Conservation (phyloP, 2,113 vertebrate species). For the Pterocles orientalis region DNA sequence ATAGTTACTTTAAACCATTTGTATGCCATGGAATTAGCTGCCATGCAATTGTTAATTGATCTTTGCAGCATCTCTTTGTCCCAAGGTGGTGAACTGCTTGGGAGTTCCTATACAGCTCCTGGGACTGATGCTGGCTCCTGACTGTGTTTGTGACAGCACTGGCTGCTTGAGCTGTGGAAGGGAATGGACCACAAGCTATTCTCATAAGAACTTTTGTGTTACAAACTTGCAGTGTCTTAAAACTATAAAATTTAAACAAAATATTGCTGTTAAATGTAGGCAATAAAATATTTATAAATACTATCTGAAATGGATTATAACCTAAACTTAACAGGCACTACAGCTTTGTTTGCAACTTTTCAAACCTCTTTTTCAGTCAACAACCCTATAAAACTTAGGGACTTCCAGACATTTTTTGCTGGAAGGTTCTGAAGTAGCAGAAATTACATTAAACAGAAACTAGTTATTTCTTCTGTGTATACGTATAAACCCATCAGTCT, state of each 20-base stretch:
- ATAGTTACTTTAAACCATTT: neutral
- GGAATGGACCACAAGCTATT: neutral
- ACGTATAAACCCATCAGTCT: neutral
- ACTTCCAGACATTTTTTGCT: accelerated
- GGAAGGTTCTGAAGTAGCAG: neutral
- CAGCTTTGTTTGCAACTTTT: neutral
- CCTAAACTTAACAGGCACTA: neutral
- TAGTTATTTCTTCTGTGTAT: neutral
- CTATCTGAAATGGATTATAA: neutral
- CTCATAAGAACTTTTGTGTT: neutral
- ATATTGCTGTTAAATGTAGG: neutral
- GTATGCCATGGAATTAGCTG: neutral
- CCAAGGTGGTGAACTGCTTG: neutral
- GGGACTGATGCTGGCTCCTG: neutral
- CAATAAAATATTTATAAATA: neutral
- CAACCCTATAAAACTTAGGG: neutral
- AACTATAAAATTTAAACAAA: neutral
- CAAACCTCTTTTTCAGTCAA: neutral
- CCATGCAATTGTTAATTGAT: neutral
- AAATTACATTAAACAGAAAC: neutral
- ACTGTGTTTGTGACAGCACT: neutral
- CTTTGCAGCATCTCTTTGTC: neutral
- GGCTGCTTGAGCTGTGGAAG: neutral
- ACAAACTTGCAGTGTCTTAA: neutral
- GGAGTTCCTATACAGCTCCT: neutral